Evolutionary conservation across 2,888 invertebrate species (phyloP), one percentile per base, ranked within the genome.

Genomic region (Harpalus rufipes): DNA sequence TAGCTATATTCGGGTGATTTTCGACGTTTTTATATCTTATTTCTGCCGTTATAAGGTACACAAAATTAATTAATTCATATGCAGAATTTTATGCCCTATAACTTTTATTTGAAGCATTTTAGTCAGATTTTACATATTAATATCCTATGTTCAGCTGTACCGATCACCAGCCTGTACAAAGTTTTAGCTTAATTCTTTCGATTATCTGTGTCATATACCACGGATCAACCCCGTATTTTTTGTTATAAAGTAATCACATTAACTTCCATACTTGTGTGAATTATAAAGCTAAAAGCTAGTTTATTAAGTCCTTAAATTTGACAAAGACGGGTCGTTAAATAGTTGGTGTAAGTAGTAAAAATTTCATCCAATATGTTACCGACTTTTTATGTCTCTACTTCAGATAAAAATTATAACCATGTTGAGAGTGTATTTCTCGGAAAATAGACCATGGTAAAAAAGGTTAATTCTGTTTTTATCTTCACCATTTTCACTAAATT

Each of bases 261-360:
- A 51, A 8, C 44, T 12, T 2, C 12, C 44, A 32, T 5, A 32
- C 32, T 32, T 32, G 32, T 32, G 32, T 32, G 72, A 74, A 41
- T 74, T 74, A 74, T 74, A 74, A 51, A 74, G 44, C 44, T 51
- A 51, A 41, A 12, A 7, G 32, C 21, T 51, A 74, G 72, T 74
- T 44, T 44, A 74, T 74, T 74, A 74, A 74, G 10, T 74, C 41
- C 72, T 74, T 74, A 74, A 74, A 74, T 74, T 74, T 74, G 72
- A 74, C 18, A 74, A 74, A 74, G 72, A 44, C 4, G 10, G 7
- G 14, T 74, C 72, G 44, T 74, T 74, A 74, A 74, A 74, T 74
- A 74, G 72, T 74, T 74, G 10, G 16, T 7, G 21, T 18, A 44
- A 74, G 72, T 41, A 18, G 72, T 74, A 74, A 74, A 74, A 74